Conservation (phyloP, 1,140 invertebrate species). For the Ericerus pela region DNA sequence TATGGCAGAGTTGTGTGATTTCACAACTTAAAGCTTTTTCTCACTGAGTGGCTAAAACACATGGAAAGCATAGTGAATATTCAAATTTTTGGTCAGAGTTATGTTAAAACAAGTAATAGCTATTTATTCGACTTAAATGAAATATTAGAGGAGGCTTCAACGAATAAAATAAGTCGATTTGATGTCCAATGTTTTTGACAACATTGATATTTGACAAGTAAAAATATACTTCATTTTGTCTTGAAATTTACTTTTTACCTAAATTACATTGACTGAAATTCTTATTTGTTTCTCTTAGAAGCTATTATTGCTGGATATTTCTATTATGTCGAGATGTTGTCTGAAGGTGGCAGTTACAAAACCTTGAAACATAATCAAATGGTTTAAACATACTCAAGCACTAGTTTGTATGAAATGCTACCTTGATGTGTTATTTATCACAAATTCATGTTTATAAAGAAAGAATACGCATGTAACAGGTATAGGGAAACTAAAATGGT, state of each 20-base stretch:
- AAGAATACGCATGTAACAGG: constrained; percentile 98
- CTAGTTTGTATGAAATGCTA: constrained; percentile 84
- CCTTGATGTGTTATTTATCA: constrained; percentile 94
- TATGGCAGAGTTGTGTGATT: no score
- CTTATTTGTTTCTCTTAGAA: constrained; percentile 30
- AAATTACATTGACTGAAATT: background rate
- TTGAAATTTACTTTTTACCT: background rate
- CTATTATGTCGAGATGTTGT: constrained; percentile 86
- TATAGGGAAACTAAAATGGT: no score
- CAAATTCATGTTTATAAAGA: constrained; percentile 94
- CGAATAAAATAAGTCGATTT: constrained; percentile 96
- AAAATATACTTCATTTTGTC: constrained; percentile 9
- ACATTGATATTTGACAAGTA: constrained; percentile 72
- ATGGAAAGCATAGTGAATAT: no score
- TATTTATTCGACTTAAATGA: no score
- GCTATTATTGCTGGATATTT: constrained; percentile 95
- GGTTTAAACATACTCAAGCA: constrained; percentile 94
- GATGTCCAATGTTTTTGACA: constrained; percentile 68
- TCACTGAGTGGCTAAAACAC: no score
- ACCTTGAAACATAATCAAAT: constrained; percentile 93
- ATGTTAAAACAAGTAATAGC: no score
- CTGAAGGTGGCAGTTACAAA: constrained; percentile 89
- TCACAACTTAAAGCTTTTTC: no score
- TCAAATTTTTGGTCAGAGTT: no score
- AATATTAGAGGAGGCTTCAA: no score